Conservation (phyloP, 2,113 vertebrate species). For the Sturnus vulgaris region DNA sequence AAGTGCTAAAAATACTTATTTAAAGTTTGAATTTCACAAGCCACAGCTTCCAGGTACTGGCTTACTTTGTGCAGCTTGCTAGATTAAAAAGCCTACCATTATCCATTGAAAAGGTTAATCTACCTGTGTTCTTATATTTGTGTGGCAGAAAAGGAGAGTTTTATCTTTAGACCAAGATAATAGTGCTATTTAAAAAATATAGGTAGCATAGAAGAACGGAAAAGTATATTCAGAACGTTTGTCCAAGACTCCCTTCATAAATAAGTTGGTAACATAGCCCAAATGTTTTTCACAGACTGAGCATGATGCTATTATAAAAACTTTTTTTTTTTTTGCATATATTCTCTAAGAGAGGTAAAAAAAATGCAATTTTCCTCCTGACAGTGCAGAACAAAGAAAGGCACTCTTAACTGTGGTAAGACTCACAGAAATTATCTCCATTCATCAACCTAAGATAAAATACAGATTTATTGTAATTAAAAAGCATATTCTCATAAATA, state of each 20-base stretch:
- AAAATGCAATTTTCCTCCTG: neutral
- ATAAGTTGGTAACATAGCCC: neutral
- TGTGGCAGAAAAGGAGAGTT: neutral
- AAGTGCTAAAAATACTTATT: neutral
- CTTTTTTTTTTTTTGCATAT: neutral
- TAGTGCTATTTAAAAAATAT: neutral
- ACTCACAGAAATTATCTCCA: neutral
- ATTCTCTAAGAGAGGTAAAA: neutral
- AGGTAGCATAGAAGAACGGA: neutral
- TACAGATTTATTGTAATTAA: neutral
- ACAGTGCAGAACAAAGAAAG: neutral
- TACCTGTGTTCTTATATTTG: neutral
- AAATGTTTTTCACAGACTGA: neutral
- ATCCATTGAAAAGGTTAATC: neutral
- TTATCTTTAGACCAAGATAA: neutral
- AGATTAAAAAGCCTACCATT: neutral
- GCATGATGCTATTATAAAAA: neutral
- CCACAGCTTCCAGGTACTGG: neutral
- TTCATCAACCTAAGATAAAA: neutral
- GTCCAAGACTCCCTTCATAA: neutral
- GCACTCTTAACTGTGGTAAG: neutral
- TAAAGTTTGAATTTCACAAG: neutral
- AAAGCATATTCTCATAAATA: neutral
- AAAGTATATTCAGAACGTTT: neutral
- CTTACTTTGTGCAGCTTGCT: neutral